Percentiles rank a stretch among this genome's conserved stretches.
Evolutionary conservation across 2,113 vertebrate genomes (phyloP).

Genomic region (Oxyruncus cristatus): DNA sequence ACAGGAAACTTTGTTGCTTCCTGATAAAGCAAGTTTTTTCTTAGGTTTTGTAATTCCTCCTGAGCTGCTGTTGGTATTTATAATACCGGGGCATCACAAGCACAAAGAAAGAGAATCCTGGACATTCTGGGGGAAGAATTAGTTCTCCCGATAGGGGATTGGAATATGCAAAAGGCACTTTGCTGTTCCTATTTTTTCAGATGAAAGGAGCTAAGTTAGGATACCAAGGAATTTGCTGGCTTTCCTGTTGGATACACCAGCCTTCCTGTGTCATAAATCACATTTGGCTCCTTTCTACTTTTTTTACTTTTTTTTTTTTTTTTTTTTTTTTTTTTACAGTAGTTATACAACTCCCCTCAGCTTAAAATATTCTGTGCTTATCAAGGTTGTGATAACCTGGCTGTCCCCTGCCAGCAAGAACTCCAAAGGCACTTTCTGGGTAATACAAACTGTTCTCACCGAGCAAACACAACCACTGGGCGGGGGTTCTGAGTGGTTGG

Average conservation of each 20-base stretch:
- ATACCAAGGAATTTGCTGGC: background rate
- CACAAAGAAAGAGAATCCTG: background rate
- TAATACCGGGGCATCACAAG: background rate
- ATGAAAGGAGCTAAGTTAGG: background rate
- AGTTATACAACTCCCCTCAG: background rate
- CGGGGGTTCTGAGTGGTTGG: background rate
- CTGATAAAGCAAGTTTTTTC: background rate
- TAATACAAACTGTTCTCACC: background rate
- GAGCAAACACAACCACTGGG: background rate
- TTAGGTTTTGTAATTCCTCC: background rate
- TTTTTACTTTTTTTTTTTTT: background rate
- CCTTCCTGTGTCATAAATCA: conserved; percentile 3
- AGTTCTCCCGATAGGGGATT: background rate
- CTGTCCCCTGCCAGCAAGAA: conserved; percentile 5
- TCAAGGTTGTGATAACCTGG: background rate
- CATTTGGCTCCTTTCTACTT: background rate
- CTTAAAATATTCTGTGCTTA: background rate
- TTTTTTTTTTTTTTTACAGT: background rate
- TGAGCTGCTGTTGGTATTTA: background rate
- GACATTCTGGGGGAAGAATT: background rate
- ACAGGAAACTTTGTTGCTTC: background rate
- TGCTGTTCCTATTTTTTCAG: background rate
- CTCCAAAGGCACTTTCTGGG: conserved; percentile 11
- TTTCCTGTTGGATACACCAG: background rate
- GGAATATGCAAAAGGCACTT: background rate